Base-by-base conservation (phyloP, 2,797 vertebrate genomes). In the Sebastes iracundus region DNA sequence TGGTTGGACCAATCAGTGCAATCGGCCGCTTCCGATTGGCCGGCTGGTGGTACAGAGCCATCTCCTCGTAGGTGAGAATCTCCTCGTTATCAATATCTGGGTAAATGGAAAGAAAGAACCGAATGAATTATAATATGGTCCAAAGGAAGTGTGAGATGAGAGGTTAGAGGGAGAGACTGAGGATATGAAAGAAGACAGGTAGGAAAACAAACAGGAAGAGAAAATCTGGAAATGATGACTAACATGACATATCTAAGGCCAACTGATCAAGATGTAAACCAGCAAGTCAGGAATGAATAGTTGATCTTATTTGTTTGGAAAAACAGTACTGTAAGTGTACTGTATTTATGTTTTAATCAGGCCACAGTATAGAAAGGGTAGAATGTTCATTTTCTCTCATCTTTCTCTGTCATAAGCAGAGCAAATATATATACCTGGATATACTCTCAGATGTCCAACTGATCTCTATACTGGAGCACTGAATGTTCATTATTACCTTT, bases 11-110 rank as follows among this genome's bases (percentile, higher is more conserved):
- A 1, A 99, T 98, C 72, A 99, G 94, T 38, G 97, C 97, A 1
- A 99, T 98, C 0, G 98, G 98, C 23, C 98, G 94, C 79, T 99
- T 99, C 81, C 98, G 95, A 80, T 98, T 99, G 84, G 98, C 97
- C 66, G 98, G 98, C 78, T 99, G 98, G 89, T 99, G 98, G 91
- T 99, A 99, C 70, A 99, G 95, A 7, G 98, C 98, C 98, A 99
- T 99, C 93, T 99, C 98, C 90, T 99, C 98, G 0, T 99, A 99
- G 63, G 98, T 99, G 88, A 99, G 93, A 83, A 99, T 97, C 83
- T 99, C 98, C 75, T 99, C 98, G 5, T 96, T 98, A 89, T 99
- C 98, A 23, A 96, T 95, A 91, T 99, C 98, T 99, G 84, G 35
- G 58, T 3, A 35, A 68, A 72, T 4, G 38, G 46, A 38, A 49